A percentile compares a stretch with the other conserved stretches of the same genome.
phyloP scores from a whole-genome alignment of 2,797 vertebrate genomes.

The Lagodon rhomboides region DNA sequence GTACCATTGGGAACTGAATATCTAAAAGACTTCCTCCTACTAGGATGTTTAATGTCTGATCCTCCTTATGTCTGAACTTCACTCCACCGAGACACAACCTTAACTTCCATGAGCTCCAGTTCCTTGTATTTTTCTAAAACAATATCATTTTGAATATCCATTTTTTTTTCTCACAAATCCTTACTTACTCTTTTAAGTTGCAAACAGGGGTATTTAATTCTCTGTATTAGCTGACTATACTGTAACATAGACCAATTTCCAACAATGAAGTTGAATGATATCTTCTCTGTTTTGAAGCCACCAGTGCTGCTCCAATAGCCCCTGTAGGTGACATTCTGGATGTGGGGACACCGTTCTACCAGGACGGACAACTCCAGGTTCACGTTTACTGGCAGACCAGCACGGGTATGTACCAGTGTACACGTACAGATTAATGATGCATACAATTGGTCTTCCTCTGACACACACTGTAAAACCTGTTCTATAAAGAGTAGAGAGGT shows the following conservation, averaged over 20 bases:
- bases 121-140: not conserved
- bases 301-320: constrained; percentile 65
- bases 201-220: not conserved
- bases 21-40: not conserved
- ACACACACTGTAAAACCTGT: too few species aligned
- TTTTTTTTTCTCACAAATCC: not conserved
- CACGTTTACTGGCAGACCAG: constrained; percentile 94
- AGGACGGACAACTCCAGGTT: constrained; percentile 91
- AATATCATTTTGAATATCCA: not conserved
- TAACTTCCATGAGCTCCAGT: not conserved
- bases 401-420: constrained; percentile 78
- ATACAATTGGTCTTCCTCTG: not conserved
- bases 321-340: constrained; percentile 84
- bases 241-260: not conserved
- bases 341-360: constrained; percentile 92
- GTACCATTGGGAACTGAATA: not conserved
- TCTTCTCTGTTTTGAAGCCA: constrained; percentile 11
- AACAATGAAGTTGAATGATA: not conserved
- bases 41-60: constrained; percentile 18
- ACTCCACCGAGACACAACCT: not conserved
- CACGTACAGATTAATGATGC: not conserved
- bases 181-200: not conserved
- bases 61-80: not conserved
- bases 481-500: too few species aligned
- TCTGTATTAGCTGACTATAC: not conserved